Conservation (phyloP, 2,888 invertebrate species). For the Drosophila rellima region DNA sequence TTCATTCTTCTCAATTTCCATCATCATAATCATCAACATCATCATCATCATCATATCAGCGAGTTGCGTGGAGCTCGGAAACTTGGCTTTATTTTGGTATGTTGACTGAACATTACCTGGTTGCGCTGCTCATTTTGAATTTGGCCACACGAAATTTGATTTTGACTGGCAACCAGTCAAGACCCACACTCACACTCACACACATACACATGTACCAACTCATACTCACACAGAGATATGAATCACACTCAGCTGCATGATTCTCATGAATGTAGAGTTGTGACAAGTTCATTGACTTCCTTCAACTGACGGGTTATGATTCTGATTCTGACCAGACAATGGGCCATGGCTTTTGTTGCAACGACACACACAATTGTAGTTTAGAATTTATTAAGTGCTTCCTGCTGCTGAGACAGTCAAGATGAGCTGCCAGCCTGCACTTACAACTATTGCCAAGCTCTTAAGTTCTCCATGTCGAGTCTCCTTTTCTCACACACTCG, state of each 20-base stretch:
- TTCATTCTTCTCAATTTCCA: conserved; percentile 8
- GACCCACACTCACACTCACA: conserved; percentile 2
- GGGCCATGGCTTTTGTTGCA: conserved; percentile 65
- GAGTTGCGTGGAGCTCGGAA: conserved; percentile 8
- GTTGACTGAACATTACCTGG: conserved; percentile 18
- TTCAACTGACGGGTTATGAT: conserved; percentile 3
- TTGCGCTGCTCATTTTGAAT: conserved; percentile 43
- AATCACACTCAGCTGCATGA: conserved; percentile 29
- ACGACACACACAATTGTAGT: conserved; percentile 60
- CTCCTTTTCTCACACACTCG: not conserved
- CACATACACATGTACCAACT: not conserved
- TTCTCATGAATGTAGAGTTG: conserved; percentile 42
- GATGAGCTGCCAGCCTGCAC: conserved; percentile 59
- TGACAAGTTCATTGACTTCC: conserved; percentile 55
- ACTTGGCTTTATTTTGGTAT: conserved; percentile 29
- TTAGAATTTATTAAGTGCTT: conserved; percentile 79
- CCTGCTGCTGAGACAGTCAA: conserved; percentile 61
- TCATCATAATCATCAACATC: conserved; percentile 36
- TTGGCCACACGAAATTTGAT: conserved; percentile 65
- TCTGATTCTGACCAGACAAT: conserved; percentile 29
- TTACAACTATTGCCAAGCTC: conserved; percentile 49
- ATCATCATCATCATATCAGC: conserved; percentile 44
- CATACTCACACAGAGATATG: conserved; percentile 1
- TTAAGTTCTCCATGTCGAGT: conserved; percentile 33
- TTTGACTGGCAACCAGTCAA: conserved; percentile 45